phyloP scores from a whole-genome alignment of 2,888 invertebrate species.

The Corbicula japonica region DNA sequence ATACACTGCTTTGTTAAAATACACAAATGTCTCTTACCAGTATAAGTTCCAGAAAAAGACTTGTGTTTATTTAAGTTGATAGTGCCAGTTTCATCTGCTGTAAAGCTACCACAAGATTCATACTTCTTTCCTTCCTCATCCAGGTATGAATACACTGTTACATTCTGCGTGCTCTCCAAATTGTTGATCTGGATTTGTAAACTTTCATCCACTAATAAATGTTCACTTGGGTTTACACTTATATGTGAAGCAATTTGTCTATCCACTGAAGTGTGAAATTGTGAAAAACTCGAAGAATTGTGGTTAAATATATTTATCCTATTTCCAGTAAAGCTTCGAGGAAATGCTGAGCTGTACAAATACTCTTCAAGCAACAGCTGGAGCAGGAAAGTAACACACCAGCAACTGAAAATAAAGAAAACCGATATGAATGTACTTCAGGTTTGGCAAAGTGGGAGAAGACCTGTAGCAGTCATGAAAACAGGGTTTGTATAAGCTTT shows the following conservation, averaged over 20 bases:
- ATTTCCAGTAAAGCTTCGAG: no score
- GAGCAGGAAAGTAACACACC: no score
- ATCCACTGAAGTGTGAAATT: no score
- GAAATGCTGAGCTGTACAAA: no score
- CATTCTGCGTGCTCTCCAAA: constrained; percentile 39
- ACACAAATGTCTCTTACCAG: constrained; percentile 45
- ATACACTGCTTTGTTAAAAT: background rate
- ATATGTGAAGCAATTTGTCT: constrained; percentile 17
- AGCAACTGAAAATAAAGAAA: no score
- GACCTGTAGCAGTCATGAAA: no score
- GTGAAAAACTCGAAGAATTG: no score
- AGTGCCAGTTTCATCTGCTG: constrained; percentile 50
- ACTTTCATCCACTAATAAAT: constrained; percentile 62
- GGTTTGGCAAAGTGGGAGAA: no score
- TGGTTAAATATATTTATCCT: no score
- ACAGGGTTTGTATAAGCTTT: no score
- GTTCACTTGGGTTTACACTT: constrained; percentile 33
- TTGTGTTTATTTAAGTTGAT: constrained; percentile 57
- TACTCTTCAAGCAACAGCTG: no score
- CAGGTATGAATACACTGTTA: constrained; percentile 60
- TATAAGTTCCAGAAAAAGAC: constrained; percentile 63
- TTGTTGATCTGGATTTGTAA: constrained; percentile 57
- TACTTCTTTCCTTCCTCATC: constrained; percentile 50
- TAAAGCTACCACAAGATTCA: constrained; percentile 61
- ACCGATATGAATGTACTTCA: no score